A percentile compares a stretch with the other conserved stretches of the same genome.
phyloP scores from a whole-genome alignment of 2,797 vertebrate genomes.

The Atherinosoma microstoma region DNA sequence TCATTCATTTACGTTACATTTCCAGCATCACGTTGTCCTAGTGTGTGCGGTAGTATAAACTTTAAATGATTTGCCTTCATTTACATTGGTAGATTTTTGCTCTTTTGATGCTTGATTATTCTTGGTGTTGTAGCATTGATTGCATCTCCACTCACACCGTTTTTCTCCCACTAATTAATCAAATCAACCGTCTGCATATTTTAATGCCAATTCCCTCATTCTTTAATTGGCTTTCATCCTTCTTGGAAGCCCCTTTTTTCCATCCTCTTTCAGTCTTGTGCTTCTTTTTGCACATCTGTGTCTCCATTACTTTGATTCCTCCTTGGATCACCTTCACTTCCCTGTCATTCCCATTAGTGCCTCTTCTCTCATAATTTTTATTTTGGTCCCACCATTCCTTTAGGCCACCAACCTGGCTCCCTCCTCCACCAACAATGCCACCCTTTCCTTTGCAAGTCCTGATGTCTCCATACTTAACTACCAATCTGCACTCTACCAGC shows the following conservation, averaged over 20 bases:
- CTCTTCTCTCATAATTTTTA: slow-evolving; percentile 78
- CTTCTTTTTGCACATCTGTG: slow-evolving; percentile 23
- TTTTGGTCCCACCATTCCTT: slow-evolving; percentile 90
- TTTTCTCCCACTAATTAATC: slow-evolving; percentile 56
- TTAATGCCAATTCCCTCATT: slow-evolving; percentile 48
- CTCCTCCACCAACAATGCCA: slow-evolving; percentile 96
- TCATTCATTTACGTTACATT: slow-evolving; percentile 9
- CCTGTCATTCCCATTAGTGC: slow-evolving; percentile 57
- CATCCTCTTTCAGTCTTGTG: slow-evolving; percentile 19
- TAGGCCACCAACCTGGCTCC: slow-evolving; percentile 94
- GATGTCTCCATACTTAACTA: slow-evolving; percentile 99
- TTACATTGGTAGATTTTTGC: slow-evolving; percentile 34
- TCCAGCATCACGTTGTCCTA: background rate
- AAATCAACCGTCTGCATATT: slow-evolving; percentile 65
- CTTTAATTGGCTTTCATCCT: slow-evolving; percentile 39
- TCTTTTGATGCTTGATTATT: slow-evolving; percentile 57
- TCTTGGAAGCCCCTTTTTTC: slow-evolving; percentile 11
- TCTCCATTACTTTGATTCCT: slow-evolving; percentile 14
- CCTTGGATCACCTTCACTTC: slow-evolving; percentile 38
- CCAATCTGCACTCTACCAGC: slow-evolving; percentile 98
- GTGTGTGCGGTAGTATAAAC: slow-evolving; percentile 12
- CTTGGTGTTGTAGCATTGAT: slow-evolving; percentile 55
- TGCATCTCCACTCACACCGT: slow-evolving; percentile 44
- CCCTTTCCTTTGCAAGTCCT: slow-evolving; percentile 95
- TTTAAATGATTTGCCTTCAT: slow-evolving; percentile 24